Conservation (phyloP, 2,113 vertebrate species). For the Agapornis roseicollis region DNA sequence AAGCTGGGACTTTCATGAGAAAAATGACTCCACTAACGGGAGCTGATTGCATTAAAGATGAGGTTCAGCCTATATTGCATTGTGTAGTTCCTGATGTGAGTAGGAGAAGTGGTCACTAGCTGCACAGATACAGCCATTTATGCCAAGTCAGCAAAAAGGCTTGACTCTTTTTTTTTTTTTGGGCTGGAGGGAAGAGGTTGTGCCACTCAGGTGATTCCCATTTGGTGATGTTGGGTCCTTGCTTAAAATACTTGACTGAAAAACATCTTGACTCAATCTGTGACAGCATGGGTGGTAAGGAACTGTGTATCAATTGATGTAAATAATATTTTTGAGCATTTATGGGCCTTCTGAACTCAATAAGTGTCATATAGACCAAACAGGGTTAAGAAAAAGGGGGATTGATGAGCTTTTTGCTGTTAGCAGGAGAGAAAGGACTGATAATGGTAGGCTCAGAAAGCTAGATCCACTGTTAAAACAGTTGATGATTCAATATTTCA, state of each 20-base stretch:
- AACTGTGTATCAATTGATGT: not conserved
- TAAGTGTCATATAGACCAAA: not conserved
- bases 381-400: not conserved
- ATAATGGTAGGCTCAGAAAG: not conserved
- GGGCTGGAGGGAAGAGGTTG: rapidly evolving
- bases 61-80: rapidly evolving
- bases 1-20: not conserved
- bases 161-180: not conserved
- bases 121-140: not conserved
- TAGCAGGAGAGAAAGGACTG: not conserved
- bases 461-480: not conserved
- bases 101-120: not conserved
- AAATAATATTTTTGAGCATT: not conserved
- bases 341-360: not conserved
- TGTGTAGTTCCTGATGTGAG: not conserved
- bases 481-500: not conserved
- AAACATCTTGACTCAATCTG: not conserved
- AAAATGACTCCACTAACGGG: not conserved
- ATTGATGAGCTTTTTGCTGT: not conserved
- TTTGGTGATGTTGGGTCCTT: not conserved
- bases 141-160: not conserved
- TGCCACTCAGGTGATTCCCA: rapidly evolving
- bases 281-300: not conserved
- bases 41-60: not conserved
- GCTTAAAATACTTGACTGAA: not conserved